Evolutionary conservation across 1,140 invertebrate genomes (phyloP).

Genomic region (Thereuonema tuberculata): DNA sequence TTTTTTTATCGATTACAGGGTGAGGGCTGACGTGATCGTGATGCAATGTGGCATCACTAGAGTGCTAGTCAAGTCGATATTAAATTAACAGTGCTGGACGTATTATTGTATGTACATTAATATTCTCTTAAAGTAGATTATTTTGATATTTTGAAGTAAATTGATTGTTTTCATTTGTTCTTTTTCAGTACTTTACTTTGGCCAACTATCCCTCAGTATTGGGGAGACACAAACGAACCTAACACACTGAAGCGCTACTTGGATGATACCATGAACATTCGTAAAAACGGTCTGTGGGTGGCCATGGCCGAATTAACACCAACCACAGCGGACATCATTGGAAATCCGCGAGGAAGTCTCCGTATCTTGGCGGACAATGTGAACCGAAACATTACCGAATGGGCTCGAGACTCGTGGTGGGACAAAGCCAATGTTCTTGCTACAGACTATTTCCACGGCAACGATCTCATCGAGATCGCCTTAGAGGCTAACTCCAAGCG

Average conservation of each 20-base stretch:
- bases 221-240: neutral
- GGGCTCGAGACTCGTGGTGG: conserved; percentile 40
- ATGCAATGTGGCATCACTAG: too few species aligned
- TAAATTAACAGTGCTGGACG: too few species aligned
- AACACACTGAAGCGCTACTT: neutral
- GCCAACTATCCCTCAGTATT: conserved; percentile 2
- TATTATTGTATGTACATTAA: too few species aligned
- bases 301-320: conserved; percentile 70
- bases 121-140: too few species aligned
- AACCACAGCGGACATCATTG: conserved; percentile 47
- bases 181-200: neutral
- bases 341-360: conserved; percentile 47
- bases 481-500: conserved; percentile 36
- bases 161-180: neutral
- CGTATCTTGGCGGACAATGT: conserved; percentile 50
- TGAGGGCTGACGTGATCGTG: too few species aligned
- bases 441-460: conserved; percentile 43
- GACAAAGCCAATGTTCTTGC: conserved; percentile 43
- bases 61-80: too few species aligned
- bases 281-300: conserved; percentile 43
- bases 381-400: conserved; percentile 40
- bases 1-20: too few species aligned
- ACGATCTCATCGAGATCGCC: conserved; percentile 41
- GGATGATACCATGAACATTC: neutral
- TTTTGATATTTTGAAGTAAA: too few species aligned